Conservation (phyloP, 2,797 vertebrate genomes). For the Australoheros facetus region DNA sequence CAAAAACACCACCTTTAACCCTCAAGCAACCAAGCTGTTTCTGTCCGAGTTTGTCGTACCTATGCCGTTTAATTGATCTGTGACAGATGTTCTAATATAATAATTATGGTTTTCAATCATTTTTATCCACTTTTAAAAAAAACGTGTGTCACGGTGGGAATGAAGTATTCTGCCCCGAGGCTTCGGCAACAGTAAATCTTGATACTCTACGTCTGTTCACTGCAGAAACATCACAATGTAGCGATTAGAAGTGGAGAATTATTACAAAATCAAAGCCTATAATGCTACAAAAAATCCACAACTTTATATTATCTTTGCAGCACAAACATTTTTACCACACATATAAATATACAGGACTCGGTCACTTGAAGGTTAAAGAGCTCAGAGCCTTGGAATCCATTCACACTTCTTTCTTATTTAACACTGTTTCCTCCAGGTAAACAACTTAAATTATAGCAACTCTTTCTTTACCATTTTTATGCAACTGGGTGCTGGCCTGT, state of each 20-base stretch:
- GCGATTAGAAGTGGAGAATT: no score
- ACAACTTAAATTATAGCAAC: not conserved
- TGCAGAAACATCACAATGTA: no score
- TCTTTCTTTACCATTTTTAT: not conserved
- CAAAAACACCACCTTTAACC: not conserved
- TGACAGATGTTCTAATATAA: not conserved
- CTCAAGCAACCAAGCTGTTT: not conserved
- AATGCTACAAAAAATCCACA: rapidly evolving
- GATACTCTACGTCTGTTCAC: no score
- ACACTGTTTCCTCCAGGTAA: not conserved
- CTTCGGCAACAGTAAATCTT: no score
- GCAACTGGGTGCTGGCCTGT: conserved; percentile 50
- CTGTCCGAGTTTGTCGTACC: not conserved
- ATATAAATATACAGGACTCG: not conserved
- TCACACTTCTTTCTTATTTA: not conserved
- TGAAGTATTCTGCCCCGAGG: no score
- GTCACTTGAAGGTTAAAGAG: conserved; percentile 1
- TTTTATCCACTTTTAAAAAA: not conserved
- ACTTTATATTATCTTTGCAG: not conserved
- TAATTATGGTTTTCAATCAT: not conserved
- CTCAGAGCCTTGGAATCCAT: not conserved
- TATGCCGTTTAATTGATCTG: rapidly evolving
- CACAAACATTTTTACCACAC: not conserved
- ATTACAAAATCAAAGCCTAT: no score
- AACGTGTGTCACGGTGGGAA: not conserved